These are phyloP conservation scores for Lasioglossum leucozonium DNA, from an alignment of 2,888 invertebrate genomes.

Conservation along the genomic window DNA sequence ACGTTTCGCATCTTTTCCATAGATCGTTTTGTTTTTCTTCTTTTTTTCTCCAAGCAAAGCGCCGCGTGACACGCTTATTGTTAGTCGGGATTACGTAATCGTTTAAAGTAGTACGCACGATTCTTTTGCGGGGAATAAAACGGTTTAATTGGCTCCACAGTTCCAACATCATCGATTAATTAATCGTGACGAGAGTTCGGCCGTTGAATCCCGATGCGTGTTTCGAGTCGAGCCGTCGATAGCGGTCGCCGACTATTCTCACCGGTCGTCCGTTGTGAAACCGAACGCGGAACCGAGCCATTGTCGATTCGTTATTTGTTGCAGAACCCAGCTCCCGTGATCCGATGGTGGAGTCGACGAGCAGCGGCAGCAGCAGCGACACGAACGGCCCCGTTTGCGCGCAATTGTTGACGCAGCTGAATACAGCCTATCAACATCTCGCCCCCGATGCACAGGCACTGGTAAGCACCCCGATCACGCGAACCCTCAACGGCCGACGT, in stretches of 20 bases:
- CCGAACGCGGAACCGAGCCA: background rate
- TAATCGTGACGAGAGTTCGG: conserved; percentile 43
- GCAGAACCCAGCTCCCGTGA: conserved; percentile 83
- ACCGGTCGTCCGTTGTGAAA: background rate
- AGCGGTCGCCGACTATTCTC: conserved; percentile 1
- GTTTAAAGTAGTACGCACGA: conserved; percentile 15
- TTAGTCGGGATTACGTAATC: conserved; percentile 33
- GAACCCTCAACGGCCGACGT: background rate
- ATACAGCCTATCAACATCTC: conserved; percentile 83
- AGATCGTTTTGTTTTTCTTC: background rate
- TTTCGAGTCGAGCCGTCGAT: background rate
- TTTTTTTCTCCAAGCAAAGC: background rate
- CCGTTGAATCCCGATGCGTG: conserved; percentile 26
- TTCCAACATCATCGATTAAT: conserved; percentile 58
- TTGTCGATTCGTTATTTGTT: conserved; percentile 27
- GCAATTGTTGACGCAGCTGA: conserved; percentile 82
- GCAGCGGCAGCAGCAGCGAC: conserved; percentile 80
- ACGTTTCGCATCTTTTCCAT: background rate
- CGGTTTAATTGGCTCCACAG: conserved; percentile 59
- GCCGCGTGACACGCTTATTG: background rate
- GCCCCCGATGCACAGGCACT: conserved; percentile 83
- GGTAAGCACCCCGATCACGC: conserved; percentile 73
- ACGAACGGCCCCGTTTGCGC: conserved; percentile 83
- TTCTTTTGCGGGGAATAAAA: conserved; percentile 40
- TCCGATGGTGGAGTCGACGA: conserved; percentile 83